Base-by-base conservation (phyloP, 2,888 invertebrate genomes). In the Bellardia pandia region DNA sequence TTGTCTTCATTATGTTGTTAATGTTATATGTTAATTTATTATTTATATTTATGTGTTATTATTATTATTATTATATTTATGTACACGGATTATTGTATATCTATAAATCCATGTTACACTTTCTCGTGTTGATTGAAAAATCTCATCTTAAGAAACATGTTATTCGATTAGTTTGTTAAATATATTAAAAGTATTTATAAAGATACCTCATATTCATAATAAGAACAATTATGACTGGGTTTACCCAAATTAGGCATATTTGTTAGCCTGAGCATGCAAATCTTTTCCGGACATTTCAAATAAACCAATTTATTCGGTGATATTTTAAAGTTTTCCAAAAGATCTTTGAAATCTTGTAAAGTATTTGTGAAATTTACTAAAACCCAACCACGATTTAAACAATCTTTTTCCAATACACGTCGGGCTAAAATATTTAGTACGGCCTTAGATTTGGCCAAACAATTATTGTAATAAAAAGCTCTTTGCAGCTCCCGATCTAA, bases 351-450 rank as follows among this genome's bases (percentile, higher is more conserved):
- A 89, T 96, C 96, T 7, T 93, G 92, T 0, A 93, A 91, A 14
- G 94, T 94, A 71, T 94, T 94, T 0, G 95, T 95, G 91, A 94
- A 95, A 23, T 95, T 95, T 14, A 95, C 94, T 64, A 96, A 89
- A 13, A 96, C 94, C 95, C 95, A 96, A 6, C 96, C 96, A n/a
- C 92, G 93, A 16, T 91, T 91, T 14, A 95, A 88, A 86, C 95
- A 95, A 88, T 95, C 95, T 3, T 93, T 92, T 86, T 91, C 86
- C 13, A 93, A 89, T 40, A 93, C 74, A 53, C 93, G 90, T n/a
- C 90, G 86, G 33, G 91, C 89, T 48, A 93, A 87, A 0, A 92
- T 87, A 16, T 91, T 89, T 0, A 90, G 89, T 16, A 93, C 84
- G 0, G 91, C 90, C 48, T 88, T 69, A 0, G 91, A 90, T 6